phyloP scores from a whole-genome alignment of 2,888 invertebrate species.

The Eurytoma californica region DNA sequence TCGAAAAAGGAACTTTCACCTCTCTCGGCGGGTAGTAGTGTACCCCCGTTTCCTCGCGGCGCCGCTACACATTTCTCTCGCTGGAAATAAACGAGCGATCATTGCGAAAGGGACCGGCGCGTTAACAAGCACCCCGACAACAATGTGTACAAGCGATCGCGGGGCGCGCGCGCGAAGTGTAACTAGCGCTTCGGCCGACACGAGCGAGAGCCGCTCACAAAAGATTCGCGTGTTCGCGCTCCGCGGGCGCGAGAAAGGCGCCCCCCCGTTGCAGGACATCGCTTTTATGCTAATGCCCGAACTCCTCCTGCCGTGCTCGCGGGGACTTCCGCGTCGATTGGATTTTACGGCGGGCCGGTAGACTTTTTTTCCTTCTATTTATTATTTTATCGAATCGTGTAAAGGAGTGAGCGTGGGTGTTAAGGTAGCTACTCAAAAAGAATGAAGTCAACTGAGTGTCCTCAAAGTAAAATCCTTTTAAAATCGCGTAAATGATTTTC shows the following conservation, averaged over 20 bases:
- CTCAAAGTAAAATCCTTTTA: too few relatives aligned
- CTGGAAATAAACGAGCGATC: neutral
- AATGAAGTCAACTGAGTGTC: too few relatives aligned
- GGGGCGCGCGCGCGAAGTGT: neutral
- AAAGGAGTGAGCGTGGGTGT: too few relatives aligned
- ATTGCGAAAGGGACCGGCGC: slow-evolving; percentile 15
- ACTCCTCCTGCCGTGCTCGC: neutral
- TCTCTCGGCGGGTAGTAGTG: neutral
- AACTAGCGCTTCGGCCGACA: slow-evolving; percentile 5
- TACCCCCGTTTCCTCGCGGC: neutral
- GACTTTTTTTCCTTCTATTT: too few relatives aligned
- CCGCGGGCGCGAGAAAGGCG: slow-evolving; percentile 18
- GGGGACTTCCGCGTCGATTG: neutral
- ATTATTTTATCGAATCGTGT: too few relatives aligned
- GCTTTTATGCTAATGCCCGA: slow-evolving; percentile 25
- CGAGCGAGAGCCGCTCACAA: neutral
- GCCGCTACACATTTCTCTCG: neutral
- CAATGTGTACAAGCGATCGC: slow-evolving; percentile 9
- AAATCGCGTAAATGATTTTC: too few relatives aligned
- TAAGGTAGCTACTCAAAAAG: too few relatives aligned
- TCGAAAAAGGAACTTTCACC: slow-evolving; percentile 2
- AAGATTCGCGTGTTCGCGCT: slow-evolving; percentile 7
- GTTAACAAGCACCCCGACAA: slow-evolving; percentile 26
- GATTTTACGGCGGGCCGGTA: too few relatives aligned
- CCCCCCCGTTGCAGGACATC: neutral